phyloP scores from a whole-genome alignment of 1,140 invertebrate species.

The Armadillidium nasatum region DNA sequence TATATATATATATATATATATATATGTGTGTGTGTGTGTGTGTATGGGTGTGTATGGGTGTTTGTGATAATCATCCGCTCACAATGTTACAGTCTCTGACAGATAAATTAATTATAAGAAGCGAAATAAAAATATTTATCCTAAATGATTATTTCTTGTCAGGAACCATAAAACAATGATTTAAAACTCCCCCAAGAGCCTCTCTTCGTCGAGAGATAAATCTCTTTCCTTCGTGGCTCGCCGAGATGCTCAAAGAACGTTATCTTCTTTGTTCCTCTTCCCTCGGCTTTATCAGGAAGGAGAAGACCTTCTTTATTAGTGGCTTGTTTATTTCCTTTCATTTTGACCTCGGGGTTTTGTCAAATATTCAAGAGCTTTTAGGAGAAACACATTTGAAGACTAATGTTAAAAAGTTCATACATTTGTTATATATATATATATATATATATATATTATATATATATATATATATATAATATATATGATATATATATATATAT shows the following conservation, averaged over 20 bases:
- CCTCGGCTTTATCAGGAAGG: background rate
- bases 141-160: too few species aligned
- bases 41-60: too few species aligned
- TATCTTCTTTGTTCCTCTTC: background rate
- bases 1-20: too few species aligned
- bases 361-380: background rate
- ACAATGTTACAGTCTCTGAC: too few species aligned
- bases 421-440: background rate
- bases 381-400: background rate
- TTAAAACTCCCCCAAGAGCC: too few species aligned
- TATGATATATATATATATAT: background rate
- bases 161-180: too few species aligned
- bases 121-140: too few species aligned
- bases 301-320: background rate
- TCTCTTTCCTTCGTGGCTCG: too few species aligned
- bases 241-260: background rate
- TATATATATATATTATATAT: constrained; percentile 2
- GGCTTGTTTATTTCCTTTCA: background rate
- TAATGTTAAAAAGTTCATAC: background rate
- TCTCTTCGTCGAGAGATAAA: too few species aligned
- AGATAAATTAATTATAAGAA: too few species aligned
- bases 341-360: background rate
- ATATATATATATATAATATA: background rate
- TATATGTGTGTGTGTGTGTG: too few species aligned
- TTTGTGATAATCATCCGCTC: too few species aligned